Evolutionary conservation across 2,113 vertebrate genomes (phyloP).

Genomic region (Macaca mulatta): DNA sequence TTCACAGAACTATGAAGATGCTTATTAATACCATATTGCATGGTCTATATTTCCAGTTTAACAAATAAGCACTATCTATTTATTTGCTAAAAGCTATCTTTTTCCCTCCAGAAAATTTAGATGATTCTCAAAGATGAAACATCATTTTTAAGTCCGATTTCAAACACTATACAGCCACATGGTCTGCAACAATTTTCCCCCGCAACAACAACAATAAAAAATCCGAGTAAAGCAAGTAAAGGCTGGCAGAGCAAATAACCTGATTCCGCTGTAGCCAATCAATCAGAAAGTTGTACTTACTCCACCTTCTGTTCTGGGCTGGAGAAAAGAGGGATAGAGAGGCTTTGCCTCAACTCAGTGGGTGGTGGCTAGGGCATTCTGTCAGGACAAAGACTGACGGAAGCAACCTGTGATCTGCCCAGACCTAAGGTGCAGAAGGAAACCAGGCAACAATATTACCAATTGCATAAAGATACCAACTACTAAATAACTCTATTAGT

Average conservation of each 20-base stretch:
- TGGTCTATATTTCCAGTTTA: not conserved
- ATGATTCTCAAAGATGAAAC: not conserved
- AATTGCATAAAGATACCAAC: not conserved
- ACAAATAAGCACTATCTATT: not conserved
- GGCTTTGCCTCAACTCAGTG: constrained; percentile 62
- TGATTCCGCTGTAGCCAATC: not conserved
- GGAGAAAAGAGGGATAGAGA: constrained; percentile 39
- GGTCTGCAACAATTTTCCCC: not conserved
- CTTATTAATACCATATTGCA: not conserved
- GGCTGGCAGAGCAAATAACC: not conserved
- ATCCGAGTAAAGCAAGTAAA: not conserved
- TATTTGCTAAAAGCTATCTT: not conserved
- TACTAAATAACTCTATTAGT: not conserved
- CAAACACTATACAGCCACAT: not conserved
- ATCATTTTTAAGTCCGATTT: not conserved
- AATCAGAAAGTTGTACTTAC: constrained; percentile 57
- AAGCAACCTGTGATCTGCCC: constrained; percentile 28
- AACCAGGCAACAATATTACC: not conserved
- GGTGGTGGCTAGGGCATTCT: constrained; percentile 60
- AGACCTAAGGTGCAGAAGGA: constrained; percentile 69
- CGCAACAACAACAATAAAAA: not conserved
- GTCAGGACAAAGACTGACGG: constrained; percentile 73
- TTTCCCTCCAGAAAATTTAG: not conserved
- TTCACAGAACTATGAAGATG: not conserved
- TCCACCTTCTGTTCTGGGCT: constrained; percentile 50